Evolutionary conservation across 2,113 vertebrate genomes (phyloP).

Genomic region (Rallus limicola): DNA sequence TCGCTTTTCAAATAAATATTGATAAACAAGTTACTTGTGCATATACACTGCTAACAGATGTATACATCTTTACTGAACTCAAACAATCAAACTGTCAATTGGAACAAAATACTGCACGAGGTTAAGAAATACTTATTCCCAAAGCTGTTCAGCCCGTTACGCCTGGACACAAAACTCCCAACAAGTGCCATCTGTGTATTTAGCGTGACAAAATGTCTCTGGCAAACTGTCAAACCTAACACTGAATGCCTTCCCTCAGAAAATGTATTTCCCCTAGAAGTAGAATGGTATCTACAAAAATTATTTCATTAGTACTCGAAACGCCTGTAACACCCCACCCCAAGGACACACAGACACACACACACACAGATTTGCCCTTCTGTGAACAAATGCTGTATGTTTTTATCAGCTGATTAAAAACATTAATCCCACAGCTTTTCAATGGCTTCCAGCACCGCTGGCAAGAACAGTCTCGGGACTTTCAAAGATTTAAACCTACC

Average conservation of each 20-base stretch:
- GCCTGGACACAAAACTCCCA: neutral
- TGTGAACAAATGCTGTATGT: fast-evolving
- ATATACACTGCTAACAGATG: neutral
- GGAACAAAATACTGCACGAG: neutral
- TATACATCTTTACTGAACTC: neutral
- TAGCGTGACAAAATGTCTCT: neutral
- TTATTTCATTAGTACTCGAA: neutral
- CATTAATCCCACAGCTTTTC: neutral
- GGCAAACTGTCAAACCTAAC: neutral
- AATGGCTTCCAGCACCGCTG: neutral
- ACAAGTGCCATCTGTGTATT: neutral
- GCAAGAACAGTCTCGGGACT: neutral
- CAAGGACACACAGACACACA: neutral
- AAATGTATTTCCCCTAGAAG: neutral
- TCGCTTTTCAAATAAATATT: neutral
- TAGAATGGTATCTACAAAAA: neutral
- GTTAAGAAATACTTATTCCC: neutral
- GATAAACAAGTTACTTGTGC: neutral
- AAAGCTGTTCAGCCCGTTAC: neutral
- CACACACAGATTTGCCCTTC: neutral
- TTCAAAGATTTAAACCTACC: neutral
- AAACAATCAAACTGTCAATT: neutral
- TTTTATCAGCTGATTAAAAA: neutral
- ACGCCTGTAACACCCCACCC: neutral
- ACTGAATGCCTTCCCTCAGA: neutral